Percentiles rank a stretch among this genome's conserved stretches.
Conservation (phyloP, 2,113 vertebrate genomes). For the Pterocles burchelli region DNA sequence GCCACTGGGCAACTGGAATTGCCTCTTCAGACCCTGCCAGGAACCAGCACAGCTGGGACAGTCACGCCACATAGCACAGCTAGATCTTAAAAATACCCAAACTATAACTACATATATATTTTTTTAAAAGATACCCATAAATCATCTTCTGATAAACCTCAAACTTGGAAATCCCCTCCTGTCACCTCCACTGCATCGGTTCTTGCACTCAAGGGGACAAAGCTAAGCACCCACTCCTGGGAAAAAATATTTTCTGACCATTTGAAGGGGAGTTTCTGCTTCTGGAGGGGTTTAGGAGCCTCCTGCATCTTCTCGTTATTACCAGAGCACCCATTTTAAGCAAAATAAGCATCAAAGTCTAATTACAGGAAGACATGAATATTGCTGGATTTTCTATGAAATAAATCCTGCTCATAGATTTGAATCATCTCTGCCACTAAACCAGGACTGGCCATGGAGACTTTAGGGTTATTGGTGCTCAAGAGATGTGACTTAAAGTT, state of each 20-base stretch:
- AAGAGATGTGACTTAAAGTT: neutral
- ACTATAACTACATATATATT: too few species aligned
- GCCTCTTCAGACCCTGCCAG: neutral
- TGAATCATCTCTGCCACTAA: neutral
- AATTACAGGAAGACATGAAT: neutral
- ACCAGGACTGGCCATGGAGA: neutral
- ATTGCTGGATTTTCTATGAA: neutral
- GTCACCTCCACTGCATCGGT: neutral
- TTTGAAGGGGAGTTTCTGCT: neutral
- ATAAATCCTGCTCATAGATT: neutral
- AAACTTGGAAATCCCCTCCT: neutral
- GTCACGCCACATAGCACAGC: fast-evolving
- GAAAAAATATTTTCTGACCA: neutral
- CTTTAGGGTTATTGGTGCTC: neutral
- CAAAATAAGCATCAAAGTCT: neutral
- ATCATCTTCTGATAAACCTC: neutral
- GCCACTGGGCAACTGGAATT: neutral
- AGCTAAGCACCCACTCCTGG: neutral
- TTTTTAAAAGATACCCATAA: neutral
- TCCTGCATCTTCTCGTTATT: neutral
- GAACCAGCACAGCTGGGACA: neutral
- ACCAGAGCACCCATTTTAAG: neutral
- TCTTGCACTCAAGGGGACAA: neutral
- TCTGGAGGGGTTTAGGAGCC: neutral
- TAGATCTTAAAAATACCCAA: neutral